Conservation (phyloP, 2,113 vertebrate genomes). For the Odocoileus hemionus region DNA sequence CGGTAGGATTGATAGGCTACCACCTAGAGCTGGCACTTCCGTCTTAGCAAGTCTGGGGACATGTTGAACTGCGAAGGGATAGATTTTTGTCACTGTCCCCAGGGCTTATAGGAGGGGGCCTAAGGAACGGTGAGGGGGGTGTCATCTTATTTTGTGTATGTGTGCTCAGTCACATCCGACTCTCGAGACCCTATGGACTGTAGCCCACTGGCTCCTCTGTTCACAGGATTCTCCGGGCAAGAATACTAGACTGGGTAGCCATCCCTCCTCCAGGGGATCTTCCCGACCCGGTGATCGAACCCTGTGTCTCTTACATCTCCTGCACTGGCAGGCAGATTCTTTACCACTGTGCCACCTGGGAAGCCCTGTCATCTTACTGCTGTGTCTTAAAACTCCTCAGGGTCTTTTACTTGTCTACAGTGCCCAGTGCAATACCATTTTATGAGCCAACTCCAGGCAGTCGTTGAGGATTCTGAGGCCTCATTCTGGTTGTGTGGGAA, state of each 20-base stretch:
- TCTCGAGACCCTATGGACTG: not conserved
- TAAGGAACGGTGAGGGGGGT: not conserved
- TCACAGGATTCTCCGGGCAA: not conserved
- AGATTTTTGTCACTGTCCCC: not conserved
- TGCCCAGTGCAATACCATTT: not conserved
- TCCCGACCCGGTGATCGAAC: not conserved
- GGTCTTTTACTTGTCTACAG: not conserved
- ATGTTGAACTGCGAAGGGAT: not conserved
- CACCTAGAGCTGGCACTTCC: not conserved
- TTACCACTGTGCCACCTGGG: not conserved
- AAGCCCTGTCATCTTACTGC: not conserved
- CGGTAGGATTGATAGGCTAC: not conserved
- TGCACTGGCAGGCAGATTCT: not conserved
- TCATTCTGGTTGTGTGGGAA: not conserved
- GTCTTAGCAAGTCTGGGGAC: too few relatives aligned
- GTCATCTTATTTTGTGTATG: not conserved
- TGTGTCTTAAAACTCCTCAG: not conserved
- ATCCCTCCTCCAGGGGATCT: not conserved
- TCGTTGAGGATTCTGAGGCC: not conserved
- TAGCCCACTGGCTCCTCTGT: not conserved
- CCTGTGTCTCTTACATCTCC: not conserved
- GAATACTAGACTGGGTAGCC: not conserved
- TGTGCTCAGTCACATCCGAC: not conserved
- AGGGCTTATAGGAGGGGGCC: not conserved
- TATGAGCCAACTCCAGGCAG: not conserved